Evolutionary conservation across 2,113 vertebrate genomes (phyloP), one percentile per base, ranked within the genome.

Genomic region (Xiphophorus hellerii): DNA sequence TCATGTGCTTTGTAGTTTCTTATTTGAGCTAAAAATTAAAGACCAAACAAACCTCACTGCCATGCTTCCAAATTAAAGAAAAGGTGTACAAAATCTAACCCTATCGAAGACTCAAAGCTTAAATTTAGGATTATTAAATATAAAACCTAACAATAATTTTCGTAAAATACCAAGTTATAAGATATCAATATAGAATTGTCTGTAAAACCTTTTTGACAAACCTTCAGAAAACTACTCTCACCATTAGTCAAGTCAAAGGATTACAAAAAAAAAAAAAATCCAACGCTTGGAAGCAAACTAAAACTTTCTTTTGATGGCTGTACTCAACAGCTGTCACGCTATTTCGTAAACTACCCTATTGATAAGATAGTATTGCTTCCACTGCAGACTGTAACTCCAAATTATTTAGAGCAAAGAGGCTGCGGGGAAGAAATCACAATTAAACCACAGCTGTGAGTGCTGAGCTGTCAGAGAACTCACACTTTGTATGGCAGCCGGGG

Each of bases 401-500:
- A 31, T 17, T 0, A 62, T 12, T 33, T 31, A 66, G 1, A 33
- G 54, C 12, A 3, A 62, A 22, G 10, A 71, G 0, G 11, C 11
- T 54, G 29, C 0, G 13, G 13, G 39, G 39, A 3, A 10, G 39
- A 5, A 10, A 58, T 25, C 7, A 30, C 4, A 69, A 27, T 58
- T 28, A 39, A 1, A 1, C 48, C 28, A 28, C 35, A 60, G 63
- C 31, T 25, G 15, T 75, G 44, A 77, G 3, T 61, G 76, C 73
- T 84, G 87, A 90, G 85, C 84, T 92, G 90, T 92, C 84, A 90
- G 73, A 90, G 27, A 33, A 92, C 92, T 93, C 80, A 95, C 95
- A 95, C 94, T 95, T 95, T 95, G 86, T 93, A 95, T 25, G 95
- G 95, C 65, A 95, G 92, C 89, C 93, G 89, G 62, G 95, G 95